Conservation (phyloP, 2,888 invertebrate species). For the Trachelus iudaicus region DNA sequence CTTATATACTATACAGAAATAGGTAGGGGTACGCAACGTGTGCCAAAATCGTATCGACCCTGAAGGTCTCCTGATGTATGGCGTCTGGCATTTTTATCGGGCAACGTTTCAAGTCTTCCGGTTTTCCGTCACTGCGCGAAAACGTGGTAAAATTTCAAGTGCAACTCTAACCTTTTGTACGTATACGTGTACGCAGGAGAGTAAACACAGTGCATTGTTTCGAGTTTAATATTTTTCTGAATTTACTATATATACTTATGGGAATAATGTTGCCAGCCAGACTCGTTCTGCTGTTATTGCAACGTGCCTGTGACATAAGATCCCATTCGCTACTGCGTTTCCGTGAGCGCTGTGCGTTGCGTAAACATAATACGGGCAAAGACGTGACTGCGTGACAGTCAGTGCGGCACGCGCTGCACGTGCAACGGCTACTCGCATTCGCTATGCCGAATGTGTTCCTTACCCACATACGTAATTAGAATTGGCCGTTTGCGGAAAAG, state of each 20-base stretch:
- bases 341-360: conserved; percentile 41
- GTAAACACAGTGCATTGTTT: background rate
- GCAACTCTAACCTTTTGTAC: background rate
- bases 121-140: background rate
- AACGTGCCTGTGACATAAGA: conserved; percentile 38
- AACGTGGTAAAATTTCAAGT: background rate
- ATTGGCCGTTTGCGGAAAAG: conserved; percentile 35
- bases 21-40: conserved; percentile 42
- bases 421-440: conserved; percentile 32
- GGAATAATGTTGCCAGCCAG: background rate
- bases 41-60: conserved; percentile 61
- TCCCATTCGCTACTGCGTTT: conserved; percentile 39
- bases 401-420: conserved; percentile 50
- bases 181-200: background rate
- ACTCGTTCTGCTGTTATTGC: background rate
- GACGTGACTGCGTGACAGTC: conserved; percentile 60
- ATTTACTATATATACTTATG: background rate
- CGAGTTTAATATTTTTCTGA: background rate
- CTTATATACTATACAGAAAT: conserved; percentile 16
- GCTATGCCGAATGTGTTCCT: conserved; percentile 25
- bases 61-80: conserved; percentile 34
- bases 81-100: conserved; percentile 46
- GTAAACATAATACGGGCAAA: conserved; percentile 43
- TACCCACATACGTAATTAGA: conserved; percentile 49
- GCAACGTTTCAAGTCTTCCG: conserved; percentile 15